Percentiles rank a stretch among this genome's conserved stretches.
Evolutionary conservation across 2,888 invertebrate species (phyloP).

Genomic region (Trichacis sp.): DNA sequence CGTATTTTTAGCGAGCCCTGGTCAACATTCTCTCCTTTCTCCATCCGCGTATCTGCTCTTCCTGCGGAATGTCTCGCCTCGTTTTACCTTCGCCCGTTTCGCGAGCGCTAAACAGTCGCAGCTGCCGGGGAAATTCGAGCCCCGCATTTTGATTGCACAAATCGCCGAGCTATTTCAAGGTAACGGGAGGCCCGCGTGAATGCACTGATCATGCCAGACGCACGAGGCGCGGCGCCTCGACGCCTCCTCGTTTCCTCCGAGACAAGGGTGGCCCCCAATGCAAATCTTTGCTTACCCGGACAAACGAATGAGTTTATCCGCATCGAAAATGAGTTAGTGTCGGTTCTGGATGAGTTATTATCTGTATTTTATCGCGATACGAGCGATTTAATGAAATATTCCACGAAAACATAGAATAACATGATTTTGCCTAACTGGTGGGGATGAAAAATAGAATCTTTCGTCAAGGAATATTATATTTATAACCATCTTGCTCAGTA

Average conservation of each 20-base stretch:
- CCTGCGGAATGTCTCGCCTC: constrained; percentile 19
- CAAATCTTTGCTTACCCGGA: not conserved
- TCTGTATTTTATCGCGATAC: too few species aligned
- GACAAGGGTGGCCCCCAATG: constrained; percentile 21
- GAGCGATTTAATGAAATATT: too few species aligned
- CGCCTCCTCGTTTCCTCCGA: constrained; percentile 29
- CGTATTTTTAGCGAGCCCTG: constrained; percentile 54
- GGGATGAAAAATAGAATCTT: too few species aligned
- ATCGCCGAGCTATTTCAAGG: constrained; percentile 52
- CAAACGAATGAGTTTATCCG: constrained; percentile 10
- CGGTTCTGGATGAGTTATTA: too few species aligned
- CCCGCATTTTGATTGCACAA: constrained; percentile 50
- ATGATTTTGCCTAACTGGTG: too few species aligned
- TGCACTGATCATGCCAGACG: constrained; percentile 9
- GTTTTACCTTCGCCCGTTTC: constrained; percentile 39
- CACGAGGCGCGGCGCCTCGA: constrained; percentile 21
- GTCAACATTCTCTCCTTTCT: constrained; percentile 54
- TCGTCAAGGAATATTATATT: too few species aligned
- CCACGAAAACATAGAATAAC: too few species aligned
- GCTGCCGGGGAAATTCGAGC: constrained; percentile 36
- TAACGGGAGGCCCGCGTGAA: constrained; percentile 28
- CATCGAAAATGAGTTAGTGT: constrained; percentile 22
- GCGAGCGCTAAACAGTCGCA: constrained; percentile 26
- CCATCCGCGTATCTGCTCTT: constrained; percentile 32
- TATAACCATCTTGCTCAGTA: too few species aligned